Percentiles rank a stretch among this genome's conserved stretches.
These are phyloP conservation scores for Glareola pratincola DNA, from an alignment of 2,113 vertebrate genomes.

Conservation along the genomic window DNA sequence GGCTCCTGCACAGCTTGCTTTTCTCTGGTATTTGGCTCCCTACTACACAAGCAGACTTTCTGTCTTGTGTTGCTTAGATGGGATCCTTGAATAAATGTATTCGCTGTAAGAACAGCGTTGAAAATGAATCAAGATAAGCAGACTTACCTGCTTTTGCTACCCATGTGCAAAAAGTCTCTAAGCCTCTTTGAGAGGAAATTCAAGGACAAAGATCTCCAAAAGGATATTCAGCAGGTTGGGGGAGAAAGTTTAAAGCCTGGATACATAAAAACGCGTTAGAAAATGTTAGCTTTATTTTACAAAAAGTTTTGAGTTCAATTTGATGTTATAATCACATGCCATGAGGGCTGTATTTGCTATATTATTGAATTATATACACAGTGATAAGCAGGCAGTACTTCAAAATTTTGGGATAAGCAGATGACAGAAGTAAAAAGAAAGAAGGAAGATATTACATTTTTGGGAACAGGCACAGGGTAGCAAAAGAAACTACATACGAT, in stretches of 20 bases:
- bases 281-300: background rate
- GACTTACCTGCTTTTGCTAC: background rate
- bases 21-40: background rate
- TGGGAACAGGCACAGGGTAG: background rate
- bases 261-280: background rate
- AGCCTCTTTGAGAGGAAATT: background rate
- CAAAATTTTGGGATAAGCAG: background rate
- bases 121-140: background rate
- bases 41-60: background rate
- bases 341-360: background rate
- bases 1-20: background rate
- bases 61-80: background rate
- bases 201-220: background rate
- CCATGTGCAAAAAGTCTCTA: background rate
- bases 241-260: background rate
- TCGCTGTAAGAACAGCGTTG: rapidly evolving
- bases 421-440: background rate
- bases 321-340: background rate
- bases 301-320: background rate
- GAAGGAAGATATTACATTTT: background rate
- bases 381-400: background rate
- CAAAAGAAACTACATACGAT: background rate
- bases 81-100: background rate
- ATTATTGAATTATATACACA: background rate
- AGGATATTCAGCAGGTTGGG: background rate